These are phyloP conservation scores for Pogoniulus pusillus DNA, from an alignment of 2,797 vertebrate genomes.

Conservation along the genomic window DNA sequence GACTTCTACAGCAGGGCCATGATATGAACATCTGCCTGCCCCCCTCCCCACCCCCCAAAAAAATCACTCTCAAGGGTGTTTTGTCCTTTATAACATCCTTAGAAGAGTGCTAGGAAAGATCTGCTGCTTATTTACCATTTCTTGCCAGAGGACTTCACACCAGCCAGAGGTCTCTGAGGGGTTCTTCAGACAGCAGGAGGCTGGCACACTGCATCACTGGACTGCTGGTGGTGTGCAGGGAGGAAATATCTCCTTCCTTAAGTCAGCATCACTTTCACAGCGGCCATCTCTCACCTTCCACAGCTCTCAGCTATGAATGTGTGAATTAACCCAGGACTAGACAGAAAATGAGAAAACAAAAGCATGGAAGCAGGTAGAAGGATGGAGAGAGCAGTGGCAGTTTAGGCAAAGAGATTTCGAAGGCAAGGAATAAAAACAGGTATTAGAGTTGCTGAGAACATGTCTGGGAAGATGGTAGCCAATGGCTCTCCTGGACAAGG, in stretches of 20 bases:
- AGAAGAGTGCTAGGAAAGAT: background rate
- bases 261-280: background rate
- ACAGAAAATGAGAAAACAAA: background rate
- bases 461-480: background rate
- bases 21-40: background rate
- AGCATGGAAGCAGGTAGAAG: background rate
- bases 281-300: background rate
- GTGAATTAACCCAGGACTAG: background rate
- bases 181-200: background rate
- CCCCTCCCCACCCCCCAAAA: background rate
- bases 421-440: background rate
- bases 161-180: background rate
- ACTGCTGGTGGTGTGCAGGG: background rate
- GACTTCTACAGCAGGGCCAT: background rate
- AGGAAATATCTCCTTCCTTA: background rate
- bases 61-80: background rate
- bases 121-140: background rate
- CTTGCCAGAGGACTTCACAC: background rate
- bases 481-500: background rate
- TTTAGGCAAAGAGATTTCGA: background rate
- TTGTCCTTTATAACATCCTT: background rate
- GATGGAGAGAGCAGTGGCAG: background rate
- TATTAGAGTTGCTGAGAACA: background rate
- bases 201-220: background rate
- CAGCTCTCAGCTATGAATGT: background rate